A percentile compares a stretch with the other conserved stretches of the same genome.
These are phyloP conservation scores for Barypeithes pellucidus DNA, from an alignment of 2,888 invertebrate species.

Conservation along the genomic window DNA sequence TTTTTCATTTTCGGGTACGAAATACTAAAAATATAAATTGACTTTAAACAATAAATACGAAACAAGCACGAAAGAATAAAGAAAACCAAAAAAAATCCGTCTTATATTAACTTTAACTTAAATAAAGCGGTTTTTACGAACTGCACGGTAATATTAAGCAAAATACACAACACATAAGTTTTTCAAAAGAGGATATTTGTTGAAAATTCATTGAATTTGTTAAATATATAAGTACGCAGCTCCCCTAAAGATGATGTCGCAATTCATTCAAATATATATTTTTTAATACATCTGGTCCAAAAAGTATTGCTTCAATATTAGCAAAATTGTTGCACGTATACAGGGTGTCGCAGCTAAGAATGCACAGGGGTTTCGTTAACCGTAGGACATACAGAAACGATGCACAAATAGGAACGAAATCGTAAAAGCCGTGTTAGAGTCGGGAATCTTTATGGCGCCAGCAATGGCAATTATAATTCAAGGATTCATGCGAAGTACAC, in stretches of 20 bases:
- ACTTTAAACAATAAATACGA: neutral
- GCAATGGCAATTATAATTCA: too few species aligned
- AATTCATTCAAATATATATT: too few species aligned
- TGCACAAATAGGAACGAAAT: too few species aligned
- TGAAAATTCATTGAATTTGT: conserved; percentile 11
- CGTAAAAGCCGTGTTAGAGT: too few species aligned
- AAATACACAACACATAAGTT: conserved; percentile 10
- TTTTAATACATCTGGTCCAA: neutral
- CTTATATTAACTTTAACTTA: conserved; percentile 34
- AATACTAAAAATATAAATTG: neutral
- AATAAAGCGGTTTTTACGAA: conserved; percentile 31
- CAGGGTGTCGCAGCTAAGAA: too few species aligned
- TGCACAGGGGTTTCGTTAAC: too few species aligned
- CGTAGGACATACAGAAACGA: too few species aligned
- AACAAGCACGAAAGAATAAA: conserved; percentile 5
- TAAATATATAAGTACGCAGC: neutral
- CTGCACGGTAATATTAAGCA: conserved; percentile 29
- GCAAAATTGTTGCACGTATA: too few species aligned
- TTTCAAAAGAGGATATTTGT: conserved; percentile 12
- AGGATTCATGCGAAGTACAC: too few species aligned
- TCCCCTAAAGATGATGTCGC: conserved; percentile 3
- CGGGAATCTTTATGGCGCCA: too few species aligned
- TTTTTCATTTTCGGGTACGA: too few species aligned
- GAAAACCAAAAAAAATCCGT: conserved; percentile 48
- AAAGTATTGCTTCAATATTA: conserved; percentile 28